Base-by-base conservation (phyloP, 1,140 invertebrate genomes). In the Aphis gossypii region DNA sequence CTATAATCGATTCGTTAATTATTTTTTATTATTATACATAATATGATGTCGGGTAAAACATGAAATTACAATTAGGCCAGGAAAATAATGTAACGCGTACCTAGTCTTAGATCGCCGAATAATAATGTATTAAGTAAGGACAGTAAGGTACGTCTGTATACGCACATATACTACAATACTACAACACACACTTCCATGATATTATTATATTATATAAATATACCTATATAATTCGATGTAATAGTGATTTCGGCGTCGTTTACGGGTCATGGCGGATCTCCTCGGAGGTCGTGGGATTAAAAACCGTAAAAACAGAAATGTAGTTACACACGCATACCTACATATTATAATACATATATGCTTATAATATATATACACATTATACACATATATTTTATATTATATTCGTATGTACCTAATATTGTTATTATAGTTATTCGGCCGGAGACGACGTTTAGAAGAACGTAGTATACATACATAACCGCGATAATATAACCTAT, bases 301-400 rank as follows among this genome's bases (percentile, higher is more conserved):
- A 76, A 76, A 76, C 60, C 60, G 60, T 76, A 76, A 76, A 68
- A n/a, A 76, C 60, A n/a, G n/a, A 51, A 76, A n/a, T 76, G 30
- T 2, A 76, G 60, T n/a, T 76, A 60, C 23, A 25, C 30, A 68
- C 25, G n/a, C 60, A 68, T 14, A 68, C 25, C 11, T n/a, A 30
- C 25, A 60, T 60, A 25, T 1, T 9, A 56, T 56, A 60, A 25
- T 60, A 60, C 25, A 7, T 56, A 56, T 56, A 60, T 30, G 11
- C 11, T 4, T 30, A 60, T 60, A 30, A 25, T 56, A 56, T 11
- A 56, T 11, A 60, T 30, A 30, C 25, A 30, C 56, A 30, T 60
- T 60, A 60, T 11, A 76, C 60, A 76, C 14, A 76, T 76, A 46
- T 46, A 76, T 76, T 76, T 76, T n/a, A 76, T 76, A 76, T n/a